These are phyloP conservation scores for Hydropotes inermis DNA, from an alignment of 2,113 vertebrate genomes.

Conservation along the genomic window DNA sequence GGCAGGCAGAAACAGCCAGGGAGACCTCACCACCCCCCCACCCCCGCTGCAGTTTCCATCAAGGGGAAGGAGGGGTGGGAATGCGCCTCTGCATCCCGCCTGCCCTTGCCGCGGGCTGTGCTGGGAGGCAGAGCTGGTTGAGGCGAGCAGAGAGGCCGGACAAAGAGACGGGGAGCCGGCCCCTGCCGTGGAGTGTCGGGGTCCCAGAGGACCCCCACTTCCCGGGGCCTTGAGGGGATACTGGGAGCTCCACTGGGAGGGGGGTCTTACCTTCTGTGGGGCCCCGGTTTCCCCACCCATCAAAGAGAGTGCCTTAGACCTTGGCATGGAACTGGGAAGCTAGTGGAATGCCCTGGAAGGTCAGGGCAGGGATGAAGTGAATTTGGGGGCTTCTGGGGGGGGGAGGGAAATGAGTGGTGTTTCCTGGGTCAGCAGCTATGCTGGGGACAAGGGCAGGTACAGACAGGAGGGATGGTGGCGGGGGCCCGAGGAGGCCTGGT, in stretches of 20 bases:
- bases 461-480: fast-evolving
- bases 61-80: fast-evolving
- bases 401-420: neutral
- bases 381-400: neutral
- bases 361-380: neutral
- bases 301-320: neutral
- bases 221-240: neutral
- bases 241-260: neutral
- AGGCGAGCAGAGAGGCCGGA: neutral
- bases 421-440: neutral
- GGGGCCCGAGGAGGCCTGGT: neutral
- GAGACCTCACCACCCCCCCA: neutral
- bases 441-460: neutral
- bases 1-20: neutral
- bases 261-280: too few relatives aligned
- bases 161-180: fast-evolving
- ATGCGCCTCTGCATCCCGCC: fast-evolving
- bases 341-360: neutral
- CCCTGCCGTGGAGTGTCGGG: fast-evolving
- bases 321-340: neutral
- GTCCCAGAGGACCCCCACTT: neutral
- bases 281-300: neutral
- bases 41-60: fast-evolving
- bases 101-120: neutral
- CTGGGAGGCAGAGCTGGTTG: neutral